phyloP scores from a whole-genome alignment of 1,140 invertebrate species.

The Ditylenchus dipsaci region DNA sequence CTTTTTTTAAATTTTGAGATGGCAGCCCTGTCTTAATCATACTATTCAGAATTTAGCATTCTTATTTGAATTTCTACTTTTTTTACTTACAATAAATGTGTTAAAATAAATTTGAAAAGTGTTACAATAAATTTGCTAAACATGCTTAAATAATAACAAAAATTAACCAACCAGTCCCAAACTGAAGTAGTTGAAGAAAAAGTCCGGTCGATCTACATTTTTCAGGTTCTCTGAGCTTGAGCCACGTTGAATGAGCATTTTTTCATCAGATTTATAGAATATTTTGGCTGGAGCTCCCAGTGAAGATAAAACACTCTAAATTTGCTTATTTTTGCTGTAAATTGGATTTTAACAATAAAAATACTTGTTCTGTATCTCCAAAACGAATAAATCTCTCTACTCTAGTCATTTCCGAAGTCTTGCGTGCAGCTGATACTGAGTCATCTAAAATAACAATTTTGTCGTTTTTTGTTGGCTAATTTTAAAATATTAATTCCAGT shows the following conservation, averaged over 20 bases:
- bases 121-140: neutral
- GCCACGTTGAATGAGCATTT: constrained; percentile 54
- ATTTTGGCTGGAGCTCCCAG: constrained; percentile 51
- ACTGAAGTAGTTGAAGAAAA: constrained; percentile 57
- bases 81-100: too few relatives aligned
- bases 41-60: too few relatives aligned
- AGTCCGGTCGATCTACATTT: constrained; percentile 46
- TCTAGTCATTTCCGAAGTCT: constrained; percentile 9
- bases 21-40: too few relatives aligned
- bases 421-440: neutral
- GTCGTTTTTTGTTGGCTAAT: too few relatives aligned
- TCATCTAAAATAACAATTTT: neutral
- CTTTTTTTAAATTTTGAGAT: too few relatives aligned
- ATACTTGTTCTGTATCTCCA: constrained; percentile 37
- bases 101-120: too few relatives aligned
- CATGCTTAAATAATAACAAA: constrained; percentile 31
- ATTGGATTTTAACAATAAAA: neutral
- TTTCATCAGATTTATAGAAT: constrained; percentile 57
- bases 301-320: constrained; percentile 38
- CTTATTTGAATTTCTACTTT: too few relatives aligned
- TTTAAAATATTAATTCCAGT: constrained; percentile 7
- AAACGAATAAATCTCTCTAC: constrained; percentile 28
- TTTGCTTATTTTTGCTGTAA: neutral
- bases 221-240: constrained; percentile 15
- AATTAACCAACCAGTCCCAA: constrained; percentile 52